Conservation (phyloP, 2,888 invertebrate species). For the Platycheirus albimanus region DNA sequence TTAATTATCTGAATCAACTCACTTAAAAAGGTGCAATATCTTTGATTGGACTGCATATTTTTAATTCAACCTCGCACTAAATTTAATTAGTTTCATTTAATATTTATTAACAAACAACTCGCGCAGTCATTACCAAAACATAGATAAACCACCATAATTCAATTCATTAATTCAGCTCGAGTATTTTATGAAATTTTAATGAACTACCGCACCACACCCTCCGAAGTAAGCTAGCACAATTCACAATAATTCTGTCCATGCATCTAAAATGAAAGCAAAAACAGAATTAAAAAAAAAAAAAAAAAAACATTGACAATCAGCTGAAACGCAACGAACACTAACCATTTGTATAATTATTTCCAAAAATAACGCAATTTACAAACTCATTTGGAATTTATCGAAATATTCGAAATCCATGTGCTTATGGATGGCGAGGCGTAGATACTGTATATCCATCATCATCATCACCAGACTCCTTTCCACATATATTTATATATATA, state of each 20-base stretch:
- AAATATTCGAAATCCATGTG: constrained; percentile 60
- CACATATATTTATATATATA: too few relatives aligned
- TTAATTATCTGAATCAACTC: too few relatives aligned
- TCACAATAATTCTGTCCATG: constrained; percentile 46
- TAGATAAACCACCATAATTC: constrained; percentile 55
- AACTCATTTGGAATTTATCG: constrained; percentile 73
- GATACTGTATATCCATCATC: constrained; percentile 19
- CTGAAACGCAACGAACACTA: constrained; percentile 46
- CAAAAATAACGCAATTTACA: constrained; percentile 70
- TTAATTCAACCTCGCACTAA: constrained; percentile 1
- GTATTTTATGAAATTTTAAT: constrained; percentile 68
- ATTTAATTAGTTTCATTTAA: constrained; percentile 24
- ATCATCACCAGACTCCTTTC: constrained; percentile 41
- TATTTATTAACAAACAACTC: constrained; percentile 24
- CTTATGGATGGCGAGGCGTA: too few relatives aligned
- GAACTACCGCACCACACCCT: constrained; percentile 33
- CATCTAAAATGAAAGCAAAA: constrained; percentile 37
- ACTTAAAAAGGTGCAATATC: too few relatives aligned
- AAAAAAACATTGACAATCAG: constrained; percentile 34
- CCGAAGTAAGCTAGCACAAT: constrained; percentile 12
- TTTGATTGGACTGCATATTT: not conserved
- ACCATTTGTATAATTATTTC: constrained; percentile 41
- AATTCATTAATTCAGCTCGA: constrained; percentile 60
- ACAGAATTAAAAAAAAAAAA: constrained; percentile 11
- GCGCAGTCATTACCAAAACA: constrained; percentile 25